Conservation (phyloP, 2,797 vertebrate species). For the Aythya fuligula region DNA sequence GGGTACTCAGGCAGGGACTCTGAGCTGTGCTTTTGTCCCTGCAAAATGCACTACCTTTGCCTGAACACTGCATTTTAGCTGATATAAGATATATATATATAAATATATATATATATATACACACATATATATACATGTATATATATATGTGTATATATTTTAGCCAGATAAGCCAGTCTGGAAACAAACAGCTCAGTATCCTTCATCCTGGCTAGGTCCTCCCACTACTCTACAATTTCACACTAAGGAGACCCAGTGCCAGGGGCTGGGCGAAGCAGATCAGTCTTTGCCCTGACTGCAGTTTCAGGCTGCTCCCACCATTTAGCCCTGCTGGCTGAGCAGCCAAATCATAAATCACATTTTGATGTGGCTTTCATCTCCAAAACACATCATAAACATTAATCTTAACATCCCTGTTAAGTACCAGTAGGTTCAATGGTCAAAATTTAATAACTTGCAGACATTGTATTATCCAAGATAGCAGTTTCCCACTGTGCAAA, state of each 20-base stretch:
- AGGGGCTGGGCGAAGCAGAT: background rate
- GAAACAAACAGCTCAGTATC: background rate
- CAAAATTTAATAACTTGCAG: conserved; percentile 26
- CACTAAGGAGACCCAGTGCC: background rate
- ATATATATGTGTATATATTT: background rate
- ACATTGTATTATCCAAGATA: background rate
- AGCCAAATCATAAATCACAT: background rate
- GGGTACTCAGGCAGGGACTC: background rate
- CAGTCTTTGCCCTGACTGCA: background rate
- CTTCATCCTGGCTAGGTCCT: background rate
- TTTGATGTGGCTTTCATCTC: background rate
- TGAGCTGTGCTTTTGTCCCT: background rate
- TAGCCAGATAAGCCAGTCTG: background rate
- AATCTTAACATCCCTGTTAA: conserved; percentile 26
- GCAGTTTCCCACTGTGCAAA: background rate
- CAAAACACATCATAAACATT: conserved; percentile 1
- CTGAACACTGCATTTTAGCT: background rate
- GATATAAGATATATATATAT: too few species aligned
- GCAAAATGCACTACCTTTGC: background rate
- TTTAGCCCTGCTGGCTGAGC: background rate
- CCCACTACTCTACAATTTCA: background rate
- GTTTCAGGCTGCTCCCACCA: background rate
- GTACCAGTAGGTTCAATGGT: background rate
- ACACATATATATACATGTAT: too few species aligned
- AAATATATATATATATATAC: too few species aligned